phyloP scores from a whole-genome alignment of 2,797 vertebrate genomes.

The Sebastes hubbsi region DNA sequence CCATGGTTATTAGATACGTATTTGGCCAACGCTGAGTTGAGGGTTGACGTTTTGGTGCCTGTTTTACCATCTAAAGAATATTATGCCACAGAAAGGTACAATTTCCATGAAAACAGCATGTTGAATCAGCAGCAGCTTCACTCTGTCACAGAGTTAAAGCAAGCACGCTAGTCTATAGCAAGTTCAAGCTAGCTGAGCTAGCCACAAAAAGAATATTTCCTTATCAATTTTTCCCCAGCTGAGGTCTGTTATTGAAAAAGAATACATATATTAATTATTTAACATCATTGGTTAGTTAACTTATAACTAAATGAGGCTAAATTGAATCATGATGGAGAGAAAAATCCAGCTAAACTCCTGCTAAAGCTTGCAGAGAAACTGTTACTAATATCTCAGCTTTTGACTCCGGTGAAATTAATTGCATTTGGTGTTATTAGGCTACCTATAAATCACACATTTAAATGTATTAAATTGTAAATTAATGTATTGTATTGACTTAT shows the following conservation, averaged over 20 bases:
- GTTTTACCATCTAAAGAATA: background rate
- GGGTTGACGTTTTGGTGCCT: background rate
- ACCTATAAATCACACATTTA: background rate
- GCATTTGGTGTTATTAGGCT: background rate
- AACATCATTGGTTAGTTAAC: background rate
- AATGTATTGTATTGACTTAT: background rate
- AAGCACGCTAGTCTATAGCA: background rate
- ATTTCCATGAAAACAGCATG: background rate
- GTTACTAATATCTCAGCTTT: background rate
- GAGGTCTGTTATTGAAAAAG: background rate
- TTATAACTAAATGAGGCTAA: background rate
- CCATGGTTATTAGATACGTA: too few relatives aligned
- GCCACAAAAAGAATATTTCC: background rate
- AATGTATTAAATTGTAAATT: background rate
- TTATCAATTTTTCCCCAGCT: background rate
- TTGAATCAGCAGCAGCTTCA: background rate
- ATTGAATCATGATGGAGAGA: background rate
- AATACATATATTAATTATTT: background rate
- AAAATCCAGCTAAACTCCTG: background rate
- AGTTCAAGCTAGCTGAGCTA: background rate
- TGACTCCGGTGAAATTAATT: background rate
- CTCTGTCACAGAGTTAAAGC: background rate
- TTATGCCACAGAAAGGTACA: background rate
- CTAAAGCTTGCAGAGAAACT: background rate
- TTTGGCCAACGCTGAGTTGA: background rate